Evolutionary conservation across 2,888 invertebrate species (phyloP).

Genomic region (Troides helena): DNA sequence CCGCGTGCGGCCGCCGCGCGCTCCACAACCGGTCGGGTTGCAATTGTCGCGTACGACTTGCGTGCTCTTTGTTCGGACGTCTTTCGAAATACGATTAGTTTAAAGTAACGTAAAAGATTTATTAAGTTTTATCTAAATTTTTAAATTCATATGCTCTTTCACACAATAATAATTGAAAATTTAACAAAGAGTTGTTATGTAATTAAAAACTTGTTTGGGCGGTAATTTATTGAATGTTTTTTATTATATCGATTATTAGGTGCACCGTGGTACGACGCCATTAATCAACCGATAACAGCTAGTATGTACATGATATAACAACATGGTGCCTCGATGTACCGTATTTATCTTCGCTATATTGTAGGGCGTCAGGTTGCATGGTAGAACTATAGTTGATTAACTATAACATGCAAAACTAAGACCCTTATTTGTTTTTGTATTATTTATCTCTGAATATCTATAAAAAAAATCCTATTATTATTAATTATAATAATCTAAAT

Average conservation of each 20-base stretch:
- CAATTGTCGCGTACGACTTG: constrained; percentile 63
- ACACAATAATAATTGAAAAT: background rate
- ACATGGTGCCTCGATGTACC: constrained; percentile 34
- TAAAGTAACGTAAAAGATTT: constrained; percentile 60
- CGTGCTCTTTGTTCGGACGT: constrained; percentile 70
- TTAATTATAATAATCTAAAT: no score
- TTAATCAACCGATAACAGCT: constrained; percentile 39
- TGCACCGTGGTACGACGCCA: constrained; percentile 29
- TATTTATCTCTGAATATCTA: background rate
- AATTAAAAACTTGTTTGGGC: constrained; percentile 5
- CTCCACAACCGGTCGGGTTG: constrained; percentile 50
- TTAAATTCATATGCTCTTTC: background rate
- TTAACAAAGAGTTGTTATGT: background rate
- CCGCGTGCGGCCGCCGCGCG: constrained; percentile 26
- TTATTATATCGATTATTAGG: constrained; percentile 24
- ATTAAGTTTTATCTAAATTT: constrained; percentile 30
- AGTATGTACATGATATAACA: constrained; percentile 31
- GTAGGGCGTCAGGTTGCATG: constrained; percentile 38
- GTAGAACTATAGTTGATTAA: constrained; percentile 9
- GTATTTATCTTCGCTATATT: constrained; percentile 34
- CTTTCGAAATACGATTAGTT: constrained; percentile 68
- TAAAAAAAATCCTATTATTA: no score
- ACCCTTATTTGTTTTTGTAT: background rate
- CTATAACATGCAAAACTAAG: background rate
- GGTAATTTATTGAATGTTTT: constrained; percentile 2